A percentile compares a stretch with the other conserved stretches of the same genome.
Conservation (phyloP, 2,888 invertebrate species). For the Sceliomorpha sp. region DNA sequence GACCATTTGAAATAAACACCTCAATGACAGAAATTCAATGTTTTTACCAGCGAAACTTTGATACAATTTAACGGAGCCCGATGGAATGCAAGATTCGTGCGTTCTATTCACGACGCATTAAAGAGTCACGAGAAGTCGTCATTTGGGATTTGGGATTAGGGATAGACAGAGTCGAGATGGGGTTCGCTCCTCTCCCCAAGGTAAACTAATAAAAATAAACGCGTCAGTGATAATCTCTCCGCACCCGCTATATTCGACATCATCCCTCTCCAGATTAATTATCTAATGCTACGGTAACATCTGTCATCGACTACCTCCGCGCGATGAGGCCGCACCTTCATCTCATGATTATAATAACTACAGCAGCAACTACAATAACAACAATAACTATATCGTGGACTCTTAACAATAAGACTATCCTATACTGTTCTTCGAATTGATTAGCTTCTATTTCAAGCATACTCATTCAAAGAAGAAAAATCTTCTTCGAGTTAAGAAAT, state of each 20-base stretch:
- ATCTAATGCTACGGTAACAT: slow-evolving; percentile 78
- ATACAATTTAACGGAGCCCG: too few relatives aligned
- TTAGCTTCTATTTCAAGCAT: too few relatives aligned
- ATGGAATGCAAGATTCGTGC: slow-evolving; percentile 31
- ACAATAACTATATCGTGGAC: too few relatives aligned
- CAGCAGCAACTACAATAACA: too few relatives aligned
- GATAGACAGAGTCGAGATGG: slow-evolving; percentile 47
- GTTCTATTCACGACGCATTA: slow-evolving; percentile 34
- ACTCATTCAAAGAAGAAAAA: too few relatives aligned
- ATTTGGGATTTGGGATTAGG: slow-evolving; percentile 40
- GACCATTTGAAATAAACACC: too few relatives aligned
- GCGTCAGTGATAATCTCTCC: slow-evolving; percentile 65
- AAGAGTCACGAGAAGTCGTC: slow-evolving; percentile 53
- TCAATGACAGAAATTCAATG: too few relatives aligned
- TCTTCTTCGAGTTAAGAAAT: too few relatives aligned
- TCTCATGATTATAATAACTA: slow-evolving; percentile 29
- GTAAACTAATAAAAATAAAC: slow-evolving; percentile 66
- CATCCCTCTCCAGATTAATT: slow-evolving; percentile 72
- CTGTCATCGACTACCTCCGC: slow-evolving; percentile 72
- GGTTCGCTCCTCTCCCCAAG: slow-evolving; percentile 42
- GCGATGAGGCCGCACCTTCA: slow-evolving; percentile 62
- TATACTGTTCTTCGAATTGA: too few relatives aligned
- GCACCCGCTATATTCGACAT: slow-evolving; percentile 60
- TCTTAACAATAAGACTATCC: too few relatives aligned
- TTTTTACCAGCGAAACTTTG: too few relatives aligned